Conservation (phyloP, 2,113 vertebrate species). For the Zapus hudsonius region DNA sequence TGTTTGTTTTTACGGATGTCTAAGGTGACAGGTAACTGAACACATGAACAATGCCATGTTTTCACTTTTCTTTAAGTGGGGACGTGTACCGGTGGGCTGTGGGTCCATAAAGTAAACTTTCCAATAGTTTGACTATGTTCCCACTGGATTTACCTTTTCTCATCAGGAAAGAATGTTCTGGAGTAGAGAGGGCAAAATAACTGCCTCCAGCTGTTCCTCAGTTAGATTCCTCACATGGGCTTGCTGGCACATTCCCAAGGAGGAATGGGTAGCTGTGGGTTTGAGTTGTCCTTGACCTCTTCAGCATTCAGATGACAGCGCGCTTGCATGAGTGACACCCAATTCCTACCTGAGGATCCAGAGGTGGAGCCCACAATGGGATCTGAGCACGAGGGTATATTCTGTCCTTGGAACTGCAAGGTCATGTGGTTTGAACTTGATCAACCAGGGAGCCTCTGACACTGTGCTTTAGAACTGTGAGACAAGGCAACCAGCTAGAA, state of each 20-base stretch:
- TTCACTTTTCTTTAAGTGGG: conserved; percentile 59
- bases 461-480: not conserved
- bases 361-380: not conserved
- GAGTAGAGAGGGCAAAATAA: not conserved
- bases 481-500: not conserved
- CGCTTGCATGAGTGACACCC: rapidly evolving
- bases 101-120: not conserved
- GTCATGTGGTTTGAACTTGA: not conserved
- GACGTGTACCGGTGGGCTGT: not conserved
- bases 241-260: not conserved
- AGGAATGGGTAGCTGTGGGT: rapidly evolving
- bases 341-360: not conserved
- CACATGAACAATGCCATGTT: not conserved
- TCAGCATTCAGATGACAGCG: not conserved
- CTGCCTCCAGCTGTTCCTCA: not conserved
- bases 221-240: not conserved
- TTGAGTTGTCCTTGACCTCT: rapidly evolving
- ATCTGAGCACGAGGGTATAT: not conserved
- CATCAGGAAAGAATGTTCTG: conserved; percentile 20
- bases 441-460: not conserved
- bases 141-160: not conserved
- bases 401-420: not conserved
- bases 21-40: conserved; percentile 32
- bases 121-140: not conserved
- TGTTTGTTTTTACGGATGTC: not conserved